Evolutionary conservation across 2,797 vertebrate genomes (phyloP).

Genomic region (Tiaroga cobitis): DNA sequence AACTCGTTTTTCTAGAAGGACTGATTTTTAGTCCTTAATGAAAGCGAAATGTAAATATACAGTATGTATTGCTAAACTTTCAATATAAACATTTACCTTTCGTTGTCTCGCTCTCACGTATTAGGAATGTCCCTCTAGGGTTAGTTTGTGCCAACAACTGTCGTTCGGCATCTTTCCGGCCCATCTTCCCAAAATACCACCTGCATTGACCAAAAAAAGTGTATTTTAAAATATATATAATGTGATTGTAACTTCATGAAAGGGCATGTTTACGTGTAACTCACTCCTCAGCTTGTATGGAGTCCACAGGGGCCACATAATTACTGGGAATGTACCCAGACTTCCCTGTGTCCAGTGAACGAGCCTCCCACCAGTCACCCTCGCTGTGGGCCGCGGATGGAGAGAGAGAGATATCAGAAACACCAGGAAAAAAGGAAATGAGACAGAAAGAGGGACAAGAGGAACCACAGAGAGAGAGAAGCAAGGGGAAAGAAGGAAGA

Average conservation of each 20-base stretch:
- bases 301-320: conserved; percentile 95
- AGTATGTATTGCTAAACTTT: neutral
- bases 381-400: conserved; percentile 78
- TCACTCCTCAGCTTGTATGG: conserved; percentile 98
- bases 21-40: neutral
- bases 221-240: neutral
- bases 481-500: neutral
- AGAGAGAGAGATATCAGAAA: neutral
- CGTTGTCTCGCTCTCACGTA: conserved; percentile 96
- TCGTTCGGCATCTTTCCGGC: conserved; percentile 94
- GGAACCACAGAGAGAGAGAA: conserved; percentile 6
- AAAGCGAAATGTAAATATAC: neutral
- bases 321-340: conserved; percentile 96
- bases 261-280: conserved; percentile 58
- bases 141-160: conserved; percentile 87
- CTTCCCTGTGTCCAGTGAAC: conserved; percentile 89
- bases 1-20: no score
- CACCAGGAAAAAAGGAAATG: neutral
- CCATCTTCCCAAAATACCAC: conserved; percentile 99
- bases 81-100: conserved; percentile 79
- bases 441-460: conserved; percentile 20
- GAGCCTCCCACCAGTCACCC: conserved; percentile 98
- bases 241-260: conserved; percentile 2
- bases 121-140: conserved; percentile 90
- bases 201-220: conserved; percentile 67